A percentile compares a stretch with the other conserved stretches of the same genome.
These are phyloP conservation scores for Leptodactylus fuscus DNA, from an alignment of 2,113 vertebrate species.

Conservation along the genomic window DNA sequence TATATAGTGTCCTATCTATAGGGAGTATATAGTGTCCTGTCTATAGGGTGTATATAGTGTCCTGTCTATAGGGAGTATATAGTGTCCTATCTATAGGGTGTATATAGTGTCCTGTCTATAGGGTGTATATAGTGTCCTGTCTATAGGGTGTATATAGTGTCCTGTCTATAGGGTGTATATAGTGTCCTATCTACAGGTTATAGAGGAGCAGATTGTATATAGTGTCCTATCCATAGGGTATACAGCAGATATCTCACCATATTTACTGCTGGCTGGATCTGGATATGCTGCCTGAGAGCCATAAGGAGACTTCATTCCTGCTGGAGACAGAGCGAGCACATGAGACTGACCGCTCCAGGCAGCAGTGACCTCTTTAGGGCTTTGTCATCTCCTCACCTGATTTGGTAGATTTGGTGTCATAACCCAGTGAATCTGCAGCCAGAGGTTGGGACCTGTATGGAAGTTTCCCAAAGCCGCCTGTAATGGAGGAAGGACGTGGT, in stretches of 20 bases:
- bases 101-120: too few relatives aligned
- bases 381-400: not conserved
- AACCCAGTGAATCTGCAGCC: slow-evolving; percentile 13
- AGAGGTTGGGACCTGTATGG: slow-evolving; percentile 34
- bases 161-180: too few relatives aligned
- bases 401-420: slow-evolving; percentile 24
- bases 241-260: slow-evolving; percentile 34
- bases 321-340: not conserved
- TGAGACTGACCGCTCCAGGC: not conserved
- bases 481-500: not conserved
- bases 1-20: too few relatives aligned
- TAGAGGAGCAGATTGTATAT: too few relatives aligned
- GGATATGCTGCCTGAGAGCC: slow-evolving; percentile 27
- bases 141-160: too few relatives aligned
- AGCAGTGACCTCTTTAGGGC: not conserved
- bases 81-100: too few relatives aligned
- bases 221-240: too few relatives aligned
- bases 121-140: too few relatives aligned
- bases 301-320: slow-evolving; percentile 15
- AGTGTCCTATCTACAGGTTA: too few relatives aligned
- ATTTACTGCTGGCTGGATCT: slow-evolving; percentile 3
- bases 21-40: too few relatives aligned
- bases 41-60: too few relatives aligned
- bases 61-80: too few relatives aligned
- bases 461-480: slow-evolving; percentile 23